A percentile compares a stretch with the other conserved stretches of the same genome.
Conservation (phyloP, 1,140 invertebrate genomes). For the Meloidogyne floridensis region DNA sequence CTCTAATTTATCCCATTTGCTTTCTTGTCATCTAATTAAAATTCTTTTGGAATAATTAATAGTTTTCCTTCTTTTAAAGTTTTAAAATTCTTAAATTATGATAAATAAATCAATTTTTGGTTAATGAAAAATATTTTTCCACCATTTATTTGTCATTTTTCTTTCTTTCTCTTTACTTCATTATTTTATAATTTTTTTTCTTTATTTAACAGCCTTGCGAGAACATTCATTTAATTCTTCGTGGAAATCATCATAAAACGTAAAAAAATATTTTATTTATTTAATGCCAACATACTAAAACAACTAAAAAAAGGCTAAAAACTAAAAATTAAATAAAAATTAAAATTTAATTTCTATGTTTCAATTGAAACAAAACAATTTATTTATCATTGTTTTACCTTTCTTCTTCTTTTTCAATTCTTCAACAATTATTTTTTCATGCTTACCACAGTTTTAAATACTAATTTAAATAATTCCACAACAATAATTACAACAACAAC, state of each 20-base stretch:
- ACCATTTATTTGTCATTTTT: too few relatives aligned
- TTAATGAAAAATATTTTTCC: too few relatives aligned
- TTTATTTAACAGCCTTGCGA: background rate
- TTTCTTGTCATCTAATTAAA: too few relatives aligned
- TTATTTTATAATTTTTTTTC: background rate
- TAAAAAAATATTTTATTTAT: background rate
- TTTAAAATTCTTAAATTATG: too few relatives aligned
- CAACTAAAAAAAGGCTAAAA: too few relatives aligned
- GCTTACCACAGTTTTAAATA: background rate
- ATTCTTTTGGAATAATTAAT: too few relatives aligned
- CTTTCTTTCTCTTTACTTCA: background rate
- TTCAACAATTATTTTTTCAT: background rate
- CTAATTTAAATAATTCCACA: constrained; percentile 1
- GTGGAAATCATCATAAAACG: background rate
- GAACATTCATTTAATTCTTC: background rate
- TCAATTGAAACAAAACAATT: background rate
- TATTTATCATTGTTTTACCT: background rate
- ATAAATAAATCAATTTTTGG: too few relatives aligned
- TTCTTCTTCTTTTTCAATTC: background rate
- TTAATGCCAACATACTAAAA: background rate
- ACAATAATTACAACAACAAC: constrained; percentile 4
- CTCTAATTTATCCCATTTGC: too few relatives aligned
- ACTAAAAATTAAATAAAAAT: too few relatives aligned
- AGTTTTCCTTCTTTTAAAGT: too few relatives aligned
- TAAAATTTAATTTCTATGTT: background rate